Conservation (phyloP, 2,113 vertebrate species). For the Genyomyrus donnyi region DNA sequence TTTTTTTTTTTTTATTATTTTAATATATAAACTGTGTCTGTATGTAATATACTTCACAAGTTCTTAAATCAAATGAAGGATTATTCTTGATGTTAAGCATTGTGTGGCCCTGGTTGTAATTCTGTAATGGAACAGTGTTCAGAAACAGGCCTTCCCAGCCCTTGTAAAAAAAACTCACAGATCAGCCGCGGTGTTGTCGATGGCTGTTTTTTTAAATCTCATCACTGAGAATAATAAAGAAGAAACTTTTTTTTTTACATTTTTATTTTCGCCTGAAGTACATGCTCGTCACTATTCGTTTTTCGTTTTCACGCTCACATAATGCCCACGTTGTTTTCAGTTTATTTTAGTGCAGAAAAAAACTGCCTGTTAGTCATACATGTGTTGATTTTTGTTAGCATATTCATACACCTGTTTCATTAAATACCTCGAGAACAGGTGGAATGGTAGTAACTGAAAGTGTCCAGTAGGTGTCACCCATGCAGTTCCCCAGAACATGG, state of each 20-base stretch:
- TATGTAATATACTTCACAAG: not conserved
- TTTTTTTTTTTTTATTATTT: not conserved
- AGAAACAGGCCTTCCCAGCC: not conserved
- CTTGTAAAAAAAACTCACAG: not conserved
- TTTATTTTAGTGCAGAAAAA: not conserved
- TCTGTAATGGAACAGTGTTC: not conserved
- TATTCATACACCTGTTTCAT: not conserved
- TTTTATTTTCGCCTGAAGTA: not conserved
- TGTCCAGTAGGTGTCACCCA: slow-evolving; percentile 11
- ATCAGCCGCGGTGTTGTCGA: not conserved
- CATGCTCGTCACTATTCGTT: not conserved
- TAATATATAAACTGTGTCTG: not conserved
- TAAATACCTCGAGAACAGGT: not conserved
- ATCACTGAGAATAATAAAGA: not conserved
- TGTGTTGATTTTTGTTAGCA: not conserved
- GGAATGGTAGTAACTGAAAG: not conserved
- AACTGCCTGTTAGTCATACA: not conserved
- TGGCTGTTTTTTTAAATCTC: not conserved
- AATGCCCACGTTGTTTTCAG: not conserved
- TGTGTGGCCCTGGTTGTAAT: not conserved
- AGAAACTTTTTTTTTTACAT: not conserved
- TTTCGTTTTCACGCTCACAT: not conserved
- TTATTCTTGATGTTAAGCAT: not conserved
- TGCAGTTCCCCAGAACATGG: not conserved
- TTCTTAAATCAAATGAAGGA: not conserved